Evolutionary conservation across 2,797 vertebrate genomes (phyloP), one percentile per base, ranked within the genome.

Genomic region (Numenius phaeopus): DNA sequence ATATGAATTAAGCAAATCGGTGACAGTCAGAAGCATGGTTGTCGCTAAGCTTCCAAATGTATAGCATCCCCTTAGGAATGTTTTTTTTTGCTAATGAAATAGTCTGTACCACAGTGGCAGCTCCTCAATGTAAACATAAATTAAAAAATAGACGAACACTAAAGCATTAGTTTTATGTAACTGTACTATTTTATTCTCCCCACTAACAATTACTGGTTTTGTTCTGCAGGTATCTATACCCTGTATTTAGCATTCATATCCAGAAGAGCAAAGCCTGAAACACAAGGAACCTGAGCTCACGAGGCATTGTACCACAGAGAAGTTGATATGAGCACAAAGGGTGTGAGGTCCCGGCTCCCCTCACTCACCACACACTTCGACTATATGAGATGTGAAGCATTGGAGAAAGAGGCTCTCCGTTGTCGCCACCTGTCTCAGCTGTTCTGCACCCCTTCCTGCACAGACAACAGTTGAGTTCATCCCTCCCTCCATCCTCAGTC

Each of bases 301-400:
- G 0, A 76, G 17, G 44, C 47, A 16, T 10, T 8, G 24, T 29
- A 58, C 49, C 17, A 13, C 40, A 46, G 34, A 20, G 30, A 49
- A 37, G 37, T 17, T 22, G 7, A 6, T 66, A 47, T 0, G 7
- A 76, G 34, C 69, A 23, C 24, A 26, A 32, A 65, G 66, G 15
- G 19, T 7, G 8, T 0, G 29, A 64, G 24, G 44, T 10, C 39
- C 58, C 30, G 42, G 21, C 46, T 85, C 55, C 49, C 37, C 44
- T 58, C 34, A 3, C 22, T 30, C 75, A 69, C 49, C 24, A 18
- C 22, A 24, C 29, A 50, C 18, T 10, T 19, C 4, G 3, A 7
- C 4, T 2, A 13, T 4, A 4, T 0, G 30, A 50, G 23, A 6
- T 5, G 26, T 5, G 18, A 66, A 39, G 57, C 14, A 3, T 62